Percentiles rank a stretch among this genome's conserved stretches.
phyloP scores from a whole-genome alignment of 2,888 invertebrate species.

The Eupithecia subumbrata region DNA sequence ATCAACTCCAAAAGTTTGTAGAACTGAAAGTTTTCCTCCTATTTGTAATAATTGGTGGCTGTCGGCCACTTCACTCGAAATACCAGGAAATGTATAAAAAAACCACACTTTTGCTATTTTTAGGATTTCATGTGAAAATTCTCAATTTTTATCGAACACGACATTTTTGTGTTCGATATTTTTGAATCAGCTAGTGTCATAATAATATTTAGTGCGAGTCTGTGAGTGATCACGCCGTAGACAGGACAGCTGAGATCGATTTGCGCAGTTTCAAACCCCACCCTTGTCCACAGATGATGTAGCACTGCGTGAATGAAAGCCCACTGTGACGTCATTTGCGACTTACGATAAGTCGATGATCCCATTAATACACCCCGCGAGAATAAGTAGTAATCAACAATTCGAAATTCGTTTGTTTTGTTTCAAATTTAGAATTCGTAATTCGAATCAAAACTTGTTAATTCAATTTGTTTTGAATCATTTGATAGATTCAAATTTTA shows the following conservation, averaged over 20 bases:
- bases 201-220: conserved; percentile 5
- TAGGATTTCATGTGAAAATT: neutral
- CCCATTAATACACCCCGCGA: conserved; percentile 1
- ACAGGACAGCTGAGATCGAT: conserved; percentile 40
- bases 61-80: conserved; percentile 3
- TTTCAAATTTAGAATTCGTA: neutral
- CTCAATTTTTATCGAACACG: neutral
- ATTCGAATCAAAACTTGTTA: neutral
- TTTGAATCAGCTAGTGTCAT: neutral
- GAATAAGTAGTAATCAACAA: neutral
- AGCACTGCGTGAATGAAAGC: neutral
- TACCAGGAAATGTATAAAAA: neutral
- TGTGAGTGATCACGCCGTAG: conserved; percentile 34
- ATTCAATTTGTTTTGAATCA: neutral
- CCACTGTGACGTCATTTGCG: conserved; percentile 18
- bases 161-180: neutral
- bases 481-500: neutral
- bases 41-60: conserved; percentile 18
- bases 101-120: neutral
- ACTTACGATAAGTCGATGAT: conserved; percentile 13
- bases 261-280: conserved; percentile 30
- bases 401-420: neutral
- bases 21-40: conserved; percentile 23
- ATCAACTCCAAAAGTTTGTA: conserved; percentile 19
- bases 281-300: conserved; percentile 27